Evolutionary conservation across 2,113 vertebrate species (phyloP).

Genomic region (Cariama cristata): DNA sequence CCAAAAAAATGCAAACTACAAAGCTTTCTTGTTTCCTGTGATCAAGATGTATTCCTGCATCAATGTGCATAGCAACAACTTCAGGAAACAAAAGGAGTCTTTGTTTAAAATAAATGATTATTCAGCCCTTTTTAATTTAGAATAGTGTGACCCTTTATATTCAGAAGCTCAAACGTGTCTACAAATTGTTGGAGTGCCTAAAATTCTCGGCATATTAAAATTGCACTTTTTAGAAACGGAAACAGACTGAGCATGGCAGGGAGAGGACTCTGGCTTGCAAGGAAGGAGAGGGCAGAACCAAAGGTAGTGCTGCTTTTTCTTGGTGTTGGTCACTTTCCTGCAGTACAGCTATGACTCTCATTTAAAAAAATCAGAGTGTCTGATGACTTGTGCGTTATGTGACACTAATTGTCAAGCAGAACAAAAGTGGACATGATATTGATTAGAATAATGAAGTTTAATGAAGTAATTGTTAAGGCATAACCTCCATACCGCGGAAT

Average conservation of each 20-base stretch:
- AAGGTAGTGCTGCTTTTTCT: background rate
- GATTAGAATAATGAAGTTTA: background rate
- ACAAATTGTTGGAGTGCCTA: conserved; percentile 2
- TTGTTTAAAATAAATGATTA: conserved; percentile 62
- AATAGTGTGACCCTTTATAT: conserved; percentile 36
- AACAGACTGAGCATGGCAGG: background rate
- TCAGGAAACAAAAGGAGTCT: conserved; percentile 48
- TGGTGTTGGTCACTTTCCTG: background rate
- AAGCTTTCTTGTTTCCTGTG: conserved; percentile 61
- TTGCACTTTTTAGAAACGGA: background rate
- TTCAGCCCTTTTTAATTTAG: conserved; percentile 46
- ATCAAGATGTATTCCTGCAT: conserved; percentile 48
- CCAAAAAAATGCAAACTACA: conserved; percentile 36
- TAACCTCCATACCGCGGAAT: background rate
- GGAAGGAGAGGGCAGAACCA: background rate
- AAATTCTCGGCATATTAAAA: conserved; percentile 25
- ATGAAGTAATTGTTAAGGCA: background rate
- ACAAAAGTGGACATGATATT: background rate
- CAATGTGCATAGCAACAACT: conserved; percentile 45
- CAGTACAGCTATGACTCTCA: background rate
- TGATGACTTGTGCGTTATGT: background rate
- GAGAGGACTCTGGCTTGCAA: background rate
- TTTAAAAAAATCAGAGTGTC: background rate
- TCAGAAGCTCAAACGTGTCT: background rate
- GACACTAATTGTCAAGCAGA: background rate